Percentiles rank a stretch among this genome's conserved stretches.
These are phyloP conservation scores for Spatula clypeata DNA, from an alignment of 2,797 vertebrate species.

Conservation along the genomic window DNA sequence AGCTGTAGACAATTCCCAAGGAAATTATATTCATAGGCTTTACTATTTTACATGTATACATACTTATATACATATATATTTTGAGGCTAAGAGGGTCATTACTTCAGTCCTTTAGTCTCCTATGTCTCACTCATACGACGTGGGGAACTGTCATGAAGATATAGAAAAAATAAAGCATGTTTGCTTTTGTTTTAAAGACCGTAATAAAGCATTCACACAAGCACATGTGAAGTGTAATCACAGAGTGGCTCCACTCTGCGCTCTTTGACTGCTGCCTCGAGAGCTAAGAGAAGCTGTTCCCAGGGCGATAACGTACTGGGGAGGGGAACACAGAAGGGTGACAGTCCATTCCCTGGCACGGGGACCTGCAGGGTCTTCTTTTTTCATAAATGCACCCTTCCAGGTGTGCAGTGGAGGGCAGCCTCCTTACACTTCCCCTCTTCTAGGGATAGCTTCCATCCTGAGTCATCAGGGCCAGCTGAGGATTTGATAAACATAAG, in stretches of 20 bases:
- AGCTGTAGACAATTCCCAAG: neutral
- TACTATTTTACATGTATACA: neutral
- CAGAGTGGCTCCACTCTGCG: neutral
- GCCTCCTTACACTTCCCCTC: neutral
- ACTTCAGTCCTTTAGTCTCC: neutral
- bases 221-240: neutral
- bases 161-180: neutral
- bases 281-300: neutral
- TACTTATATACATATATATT: neutral
- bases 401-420: neutral
- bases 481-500: neutral
- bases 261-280: accelerated
- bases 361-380: accelerated
- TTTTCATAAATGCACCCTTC: neutral
- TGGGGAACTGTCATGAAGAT: neutral
- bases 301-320: accelerated
- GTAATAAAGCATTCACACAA: neutral
- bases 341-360: accelerated
- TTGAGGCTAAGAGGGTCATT: neutral
- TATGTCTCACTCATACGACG: neutral
- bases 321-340: neutral
- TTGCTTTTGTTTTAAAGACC: neutral
- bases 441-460: neutral
- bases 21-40: neutral
- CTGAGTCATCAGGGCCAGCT: conserved; percentile 19